Base-by-base conservation (phyloP, 1,140 invertebrate genomes). In the Dendroctonus valens region DNA sequence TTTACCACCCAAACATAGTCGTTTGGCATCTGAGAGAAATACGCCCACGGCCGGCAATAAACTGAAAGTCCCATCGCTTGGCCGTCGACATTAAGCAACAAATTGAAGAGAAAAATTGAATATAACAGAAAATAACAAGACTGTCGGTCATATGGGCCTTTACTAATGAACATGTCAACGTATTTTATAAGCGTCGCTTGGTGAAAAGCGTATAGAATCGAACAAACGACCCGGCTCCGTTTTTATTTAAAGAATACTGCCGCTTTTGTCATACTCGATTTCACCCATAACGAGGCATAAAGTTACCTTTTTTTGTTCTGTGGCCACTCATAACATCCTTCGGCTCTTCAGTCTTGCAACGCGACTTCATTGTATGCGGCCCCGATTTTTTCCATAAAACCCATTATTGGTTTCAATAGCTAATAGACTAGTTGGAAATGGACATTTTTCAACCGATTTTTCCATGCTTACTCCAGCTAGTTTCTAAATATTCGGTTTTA, bases 101-200 rank as follows among this genome's bases (percentile, higher is more conserved):
- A 67, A 70, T 54, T 67, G 54, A 61, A 70, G 44, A 58, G 37
- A 51, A 70, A 70, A 67, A 70, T 59, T 60, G 59, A 61, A 67
- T 67, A 67, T 59, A 61, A 53, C 51, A 54, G 51, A 54, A 58
- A 69, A 58, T 66, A 69, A 67, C 68, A 55, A 66, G 63, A 49
- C 58, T 54, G 44, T 50, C 61, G 54, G 41, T 52, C 46, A 68
- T 63, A 63, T 50, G 42, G 26, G 58, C 66, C 59, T 54, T 62
- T 59, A 62, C 69, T 70, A 70, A 70, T 70, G 69, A 70, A 70
- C 69, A 68, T 70, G 69, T 70, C 67, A 70, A 68, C 62, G 69
- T 70, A 70, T 68, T 70, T 70, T 70, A 70, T 70, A 67, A 50
- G 53, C 55, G 41, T 58, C 55, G 61, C 26, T 26, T 65, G 14